Base-by-base conservation (phyloP, 2,888 invertebrate species). In the Vandiemenella viatica region DNA sequence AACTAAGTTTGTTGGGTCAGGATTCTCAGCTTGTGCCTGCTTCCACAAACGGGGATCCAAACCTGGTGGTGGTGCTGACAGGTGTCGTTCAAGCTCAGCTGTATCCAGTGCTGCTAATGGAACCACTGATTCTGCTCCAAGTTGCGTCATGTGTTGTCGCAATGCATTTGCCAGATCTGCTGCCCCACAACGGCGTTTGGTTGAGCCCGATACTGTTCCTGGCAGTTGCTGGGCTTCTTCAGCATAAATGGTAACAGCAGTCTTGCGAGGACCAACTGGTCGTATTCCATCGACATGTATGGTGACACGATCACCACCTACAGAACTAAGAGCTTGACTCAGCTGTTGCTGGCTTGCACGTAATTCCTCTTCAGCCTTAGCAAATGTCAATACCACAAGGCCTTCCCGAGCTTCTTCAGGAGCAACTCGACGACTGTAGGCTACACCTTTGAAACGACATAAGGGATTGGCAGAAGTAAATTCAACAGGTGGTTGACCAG, bases 11-110 rank as follows among this genome's bases (percentile, higher is more conserved):
- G 17, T 78, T 1, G 89, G 79, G 66, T 96, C 88, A 0, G 97
- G 98, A 70, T 98, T 98, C 62, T 96, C 95, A 21, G 83, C 70
- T 61, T 92, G 91, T 0, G 96, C 96, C 65, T 97, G 95, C 60
- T 87, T 83, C 98, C 98, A 98, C 59, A 96, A 72, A 52, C 90
- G 74, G 43, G 83, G 80, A 65, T 95, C 92, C 61, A 96, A 85
- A n/a, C 92, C 87, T 79, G 65, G 50, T 18, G 42, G 42, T 10
- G 42, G 19, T 4, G 17, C 20, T 18, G 18, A 19, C 4, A 42
- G 42, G n/a, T 42, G 18, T 43, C 17, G 7, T 17, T 37, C 41
- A 16, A 20, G 18, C 15, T 32, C 32, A 32, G 4, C n/a, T 2
- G 4, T n/a, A 32, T 32, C 32, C 10, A 32, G 32, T 13, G 32